phyloP scores from a whole-genome alignment of 2,113 vertebrate genomes.

The Ornithorhynchus anatinus region DNA sequence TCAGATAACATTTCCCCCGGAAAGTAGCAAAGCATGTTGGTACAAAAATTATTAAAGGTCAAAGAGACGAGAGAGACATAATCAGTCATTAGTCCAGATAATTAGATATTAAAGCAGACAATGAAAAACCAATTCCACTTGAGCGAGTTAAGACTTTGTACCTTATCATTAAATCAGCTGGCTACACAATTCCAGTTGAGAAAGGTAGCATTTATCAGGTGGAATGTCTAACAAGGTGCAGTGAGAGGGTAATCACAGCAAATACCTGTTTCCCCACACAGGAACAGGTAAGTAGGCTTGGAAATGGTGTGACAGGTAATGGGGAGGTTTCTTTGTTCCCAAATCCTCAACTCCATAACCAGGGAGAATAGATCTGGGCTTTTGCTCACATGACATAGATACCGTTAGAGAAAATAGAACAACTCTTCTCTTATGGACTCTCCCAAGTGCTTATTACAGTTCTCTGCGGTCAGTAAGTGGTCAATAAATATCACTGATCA shows the following conservation, averaged over 20 bases:
- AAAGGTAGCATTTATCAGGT: neutral
- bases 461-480: too few species aligned
- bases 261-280: neutral
- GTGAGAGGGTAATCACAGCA: fast-evolving
- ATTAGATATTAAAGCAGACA: conserved; percentile 54
- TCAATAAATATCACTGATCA: too few species aligned
- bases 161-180: neutral
- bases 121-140: neutral
- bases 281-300: neutral
- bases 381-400: too few species aligned
- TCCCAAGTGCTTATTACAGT: too few species aligned
- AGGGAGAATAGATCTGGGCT: too few species aligned
- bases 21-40: conserved; percentile 44
- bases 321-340: too few species aligned
- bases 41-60: conserved; percentile 51
- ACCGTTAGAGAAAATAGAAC: too few species aligned
- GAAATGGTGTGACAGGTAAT: fast-evolving
- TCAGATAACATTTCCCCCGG: conserved; percentile 46
- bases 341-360: too few species aligned
- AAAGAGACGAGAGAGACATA: conserved; percentile 36
- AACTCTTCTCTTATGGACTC: too few species aligned
- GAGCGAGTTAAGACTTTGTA: neutral
- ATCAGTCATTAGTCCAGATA: conserved; percentile 46
- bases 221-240: fast-evolving
- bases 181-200: neutral